A percentile compares a stretch with the other conserved stretches of the same genome.
Evolutionary conservation across 1,140 invertebrate species (phyloP).

Genomic region (Onthophagus taurus): DNA sequence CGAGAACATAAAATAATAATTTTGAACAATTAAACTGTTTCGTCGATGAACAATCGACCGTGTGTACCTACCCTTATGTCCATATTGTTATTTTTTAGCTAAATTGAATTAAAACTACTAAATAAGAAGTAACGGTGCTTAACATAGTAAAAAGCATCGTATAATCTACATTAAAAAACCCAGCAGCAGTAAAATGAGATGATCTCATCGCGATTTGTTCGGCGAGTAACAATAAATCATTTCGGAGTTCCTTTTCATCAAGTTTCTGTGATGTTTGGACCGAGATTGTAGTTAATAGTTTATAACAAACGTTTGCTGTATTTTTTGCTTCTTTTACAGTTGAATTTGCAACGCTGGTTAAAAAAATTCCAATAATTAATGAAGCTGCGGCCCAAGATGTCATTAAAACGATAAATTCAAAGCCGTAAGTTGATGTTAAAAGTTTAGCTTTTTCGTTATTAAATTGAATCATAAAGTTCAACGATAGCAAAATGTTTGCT

Average conservation of each 20-base stretch:
- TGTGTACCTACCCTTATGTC: too few relatives aligned
- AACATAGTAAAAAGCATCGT: slow-evolving; percentile 7
- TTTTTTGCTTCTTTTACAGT: slow-evolving; percentile 1
- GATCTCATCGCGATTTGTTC: slow-evolving; percentile 6
- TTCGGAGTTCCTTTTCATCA: not conserved
- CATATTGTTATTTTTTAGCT: too few relatives aligned
- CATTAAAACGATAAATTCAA: not conserved
- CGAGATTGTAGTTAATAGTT: not conserved
- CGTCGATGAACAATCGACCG: too few relatives aligned
- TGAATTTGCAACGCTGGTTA: not conserved
- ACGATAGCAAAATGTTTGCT: not conserved
- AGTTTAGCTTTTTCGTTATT: not conserved
- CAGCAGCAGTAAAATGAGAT: slow-evolving; percentile 9
- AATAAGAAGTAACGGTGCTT: slow-evolving; percentile 8
- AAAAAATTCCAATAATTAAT: not conserved
- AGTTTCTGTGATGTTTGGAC: not conserved
- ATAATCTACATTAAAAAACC: slow-evolving; percentile 11
- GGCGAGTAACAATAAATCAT: slow-evolving; percentile 5
- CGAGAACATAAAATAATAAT: too few relatives aligned
- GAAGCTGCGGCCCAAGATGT: not conserved
- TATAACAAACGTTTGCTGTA: not conserved
- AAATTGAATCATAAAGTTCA: slow-evolving; percentile 5
- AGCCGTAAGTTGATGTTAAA: not conserved
- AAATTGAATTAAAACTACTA: slow-evolving; percentile 9
- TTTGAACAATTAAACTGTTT: too few relatives aligned